Evolutionary conservation across 2,888 invertebrate genomes (phyloP).

Genomic region (Drosophila neutralis): DNA sequence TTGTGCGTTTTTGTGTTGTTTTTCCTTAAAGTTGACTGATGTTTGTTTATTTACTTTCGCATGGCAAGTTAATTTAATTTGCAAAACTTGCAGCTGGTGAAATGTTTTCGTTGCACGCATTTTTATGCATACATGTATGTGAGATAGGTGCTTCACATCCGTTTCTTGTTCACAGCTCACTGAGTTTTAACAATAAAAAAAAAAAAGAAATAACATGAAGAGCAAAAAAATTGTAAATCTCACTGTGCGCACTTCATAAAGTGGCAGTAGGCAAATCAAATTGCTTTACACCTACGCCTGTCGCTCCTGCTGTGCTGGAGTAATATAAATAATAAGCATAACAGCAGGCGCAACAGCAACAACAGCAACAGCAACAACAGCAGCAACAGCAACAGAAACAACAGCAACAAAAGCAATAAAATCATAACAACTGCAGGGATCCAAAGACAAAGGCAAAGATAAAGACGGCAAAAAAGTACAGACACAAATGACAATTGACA

Average conservation of each 20-base stretch:
- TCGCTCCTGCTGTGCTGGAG: slow-evolving; percentile 42
- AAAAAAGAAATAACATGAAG: not conserved
- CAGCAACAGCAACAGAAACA: slow-evolving; percentile 45
- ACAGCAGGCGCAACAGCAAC: slow-evolving; percentile 58
- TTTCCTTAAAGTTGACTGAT: slow-evolving; percentile 24
- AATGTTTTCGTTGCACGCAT: slow-evolving; percentile 21
- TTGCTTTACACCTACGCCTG: slow-evolving; percentile 59
- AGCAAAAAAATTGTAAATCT: slow-evolving; percentile 64
- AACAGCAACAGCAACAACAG: slow-evolving; percentile 50
- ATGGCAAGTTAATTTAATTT: slow-evolving; percentile 28
- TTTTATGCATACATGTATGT: not conserved
- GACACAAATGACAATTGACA: slow-evolving; percentile 76
- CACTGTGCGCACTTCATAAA: slow-evolving; percentile 77
- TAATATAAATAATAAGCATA: slow-evolving; percentile 76
- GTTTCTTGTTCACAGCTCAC: slow-evolving; percentile 66
- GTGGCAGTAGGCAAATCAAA: slow-evolving; percentile 57
- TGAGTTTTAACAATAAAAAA: slow-evolving; percentile 57
- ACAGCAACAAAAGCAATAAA: slow-evolving; percentile 58
- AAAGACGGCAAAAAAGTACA: slow-evolving; percentile 33
- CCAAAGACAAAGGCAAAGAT: slow-evolving; percentile 34
- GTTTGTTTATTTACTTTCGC: slow-evolving; percentile 22
- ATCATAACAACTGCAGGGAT: slow-evolving; percentile 51
- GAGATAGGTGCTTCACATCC: slow-evolving; percentile 52
- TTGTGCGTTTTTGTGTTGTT: slow-evolving; percentile 21
- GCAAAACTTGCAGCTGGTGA: slow-evolving; percentile 25